Base-by-base conservation (phyloP, 2,888 invertebrate genomes). In the Euzetes globulus region DNA sequence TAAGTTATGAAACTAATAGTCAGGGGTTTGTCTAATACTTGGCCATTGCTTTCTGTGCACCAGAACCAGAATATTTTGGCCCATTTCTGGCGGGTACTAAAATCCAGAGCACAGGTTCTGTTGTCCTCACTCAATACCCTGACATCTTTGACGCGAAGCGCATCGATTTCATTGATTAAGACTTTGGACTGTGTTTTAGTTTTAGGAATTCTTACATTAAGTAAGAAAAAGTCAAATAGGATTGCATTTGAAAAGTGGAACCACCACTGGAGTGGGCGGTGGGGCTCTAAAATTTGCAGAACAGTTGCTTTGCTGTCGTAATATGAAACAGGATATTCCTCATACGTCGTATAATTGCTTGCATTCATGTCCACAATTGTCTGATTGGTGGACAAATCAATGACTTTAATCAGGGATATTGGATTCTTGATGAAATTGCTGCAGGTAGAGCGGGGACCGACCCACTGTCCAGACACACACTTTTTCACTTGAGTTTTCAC, bases 61-160 rank as follows among this genome's bases (percentile, higher is more conserved):
- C 68, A 68, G 13, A 68, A 68, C 68, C 68, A 68, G 45, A 68
- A 68, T 68, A 68, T 68, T 37, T 68, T 68, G 6, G 68, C 41
- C 37, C 22, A 37, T 9, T 45, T 45, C 2, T 19, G 19, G 9
- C 68, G 68, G 7, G 68, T 68, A 6, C 6, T 4, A 13, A 68
- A 68, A 15, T 68, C 68, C 0, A 45, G 1, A 41, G 41, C n/a
- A 68, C 68, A 68, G 68, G 22, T 45, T 37, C 68, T 68, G 37
- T 68, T 25, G 13, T 11, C 5, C 22, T 68, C 68, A 45, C n/a
- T 68, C 19, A 68, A 5, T 2, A 68, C 33, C 1, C 1, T 1
- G 1, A 68, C 68, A 22, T 37, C 9, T 37, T 22, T 37, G 5
- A 68, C 45, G 1, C 22, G 41, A 22, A 68, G 22, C 3, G n/a